These are phyloP conservation scores for Pentamera pediparva DNA, from an alignment of 53 echinoderm and acorn worm genomes.

Conservation along the genomic window DNA sequence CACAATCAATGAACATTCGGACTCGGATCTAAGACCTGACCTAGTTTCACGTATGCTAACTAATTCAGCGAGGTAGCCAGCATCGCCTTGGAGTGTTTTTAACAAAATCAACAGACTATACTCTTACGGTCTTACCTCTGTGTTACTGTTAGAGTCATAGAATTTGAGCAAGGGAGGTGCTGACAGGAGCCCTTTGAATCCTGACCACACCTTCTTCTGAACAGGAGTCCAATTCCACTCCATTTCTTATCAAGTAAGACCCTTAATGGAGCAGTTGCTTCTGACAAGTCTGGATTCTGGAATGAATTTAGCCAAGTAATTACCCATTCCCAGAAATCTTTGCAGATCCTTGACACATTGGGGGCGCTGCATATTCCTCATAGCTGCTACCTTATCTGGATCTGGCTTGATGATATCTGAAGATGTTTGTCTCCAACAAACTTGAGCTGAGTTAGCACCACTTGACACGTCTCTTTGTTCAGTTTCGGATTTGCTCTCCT, in stretches of 20 bases:
- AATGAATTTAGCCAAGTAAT: conserved; percentile 44
- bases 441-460: conserved; percentile 28
- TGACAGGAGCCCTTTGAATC: conserved; percentile 15
- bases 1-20: too few species aligned
- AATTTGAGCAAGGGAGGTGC: conserved; percentile 22
- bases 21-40: too few species aligned
- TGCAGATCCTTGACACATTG: conserved; percentile 36
- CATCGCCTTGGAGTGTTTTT: too few species aligned
- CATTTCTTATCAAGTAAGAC: conserved; percentile 24
- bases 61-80: too few species aligned
- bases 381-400: conserved; percentile 43
- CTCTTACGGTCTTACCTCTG: too few species aligned
- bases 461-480: conserved; percentile 46
- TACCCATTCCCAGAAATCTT: conserved; percentile 50
- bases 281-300: conserved; percentile 49
- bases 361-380: conserved; percentile 48
- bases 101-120: too few species aligned
- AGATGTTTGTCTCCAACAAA: conserved; percentile 44
- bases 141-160: conserved; percentile 17
- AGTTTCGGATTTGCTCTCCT: conserved; percentile 33
- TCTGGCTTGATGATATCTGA: conserved; percentile 44
- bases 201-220: conserved; percentile 12
- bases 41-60: too few species aligned
- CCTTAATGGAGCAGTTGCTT: conserved; percentile 27
- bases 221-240: conserved; percentile 27